These are phyloP conservation scores for Caenorhabditis sp. DNA, from an alignment of 2,888 invertebrate species.

Conservation along the genomic window DNA sequence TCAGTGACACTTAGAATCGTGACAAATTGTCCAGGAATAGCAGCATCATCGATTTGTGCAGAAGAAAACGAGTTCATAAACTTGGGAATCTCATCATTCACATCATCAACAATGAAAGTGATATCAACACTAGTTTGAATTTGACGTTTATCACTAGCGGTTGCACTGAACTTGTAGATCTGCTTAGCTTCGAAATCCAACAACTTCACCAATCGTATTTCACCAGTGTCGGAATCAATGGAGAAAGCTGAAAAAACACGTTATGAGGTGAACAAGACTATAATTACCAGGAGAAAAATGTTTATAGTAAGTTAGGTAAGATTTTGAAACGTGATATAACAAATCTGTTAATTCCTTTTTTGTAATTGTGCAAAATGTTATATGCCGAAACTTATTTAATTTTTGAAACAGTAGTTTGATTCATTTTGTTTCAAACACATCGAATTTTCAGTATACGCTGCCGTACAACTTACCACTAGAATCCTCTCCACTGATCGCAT, in stretches of 20 bases:
- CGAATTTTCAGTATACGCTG: slow-evolving; percentile 16
- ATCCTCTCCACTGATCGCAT: background rate
- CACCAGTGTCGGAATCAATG: slow-evolving; percentile 82
- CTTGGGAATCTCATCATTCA: slow-evolving; percentile 60
- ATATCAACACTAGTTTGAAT: slow-evolving; percentile 80
- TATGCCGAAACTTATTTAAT: too few species aligned
- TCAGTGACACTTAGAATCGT: slow-evolving; percentile 56
- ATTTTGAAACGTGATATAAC: too few species aligned
- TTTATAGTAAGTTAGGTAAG: too few species aligned
- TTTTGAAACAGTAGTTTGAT: too few species aligned
- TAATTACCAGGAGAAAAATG: too few species aligned
- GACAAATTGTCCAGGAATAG: slow-evolving; percentile 53
- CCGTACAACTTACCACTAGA: background rate
- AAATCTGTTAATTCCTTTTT: slow-evolving; percentile 5
- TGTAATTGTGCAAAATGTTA: too few species aligned
- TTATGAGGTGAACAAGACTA: too few species aligned
- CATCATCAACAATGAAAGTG: slow-evolving; percentile 50
- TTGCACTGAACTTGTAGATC: slow-evolving; percentile 40
- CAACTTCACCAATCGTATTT: slow-evolving; percentile 84
- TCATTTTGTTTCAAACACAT: too few species aligned
- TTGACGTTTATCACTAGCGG: slow-evolving; percentile 79
- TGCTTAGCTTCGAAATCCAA: slow-evolving; percentile 86
- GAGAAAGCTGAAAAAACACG: slow-evolving; percentile 71
- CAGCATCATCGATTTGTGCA: slow-evolving; percentile 47
- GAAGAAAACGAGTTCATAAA: slow-evolving; percentile 43